Base-by-base conservation (phyloP, 2,797 vertebrate genomes). In the Myotis planiceps region DNA sequence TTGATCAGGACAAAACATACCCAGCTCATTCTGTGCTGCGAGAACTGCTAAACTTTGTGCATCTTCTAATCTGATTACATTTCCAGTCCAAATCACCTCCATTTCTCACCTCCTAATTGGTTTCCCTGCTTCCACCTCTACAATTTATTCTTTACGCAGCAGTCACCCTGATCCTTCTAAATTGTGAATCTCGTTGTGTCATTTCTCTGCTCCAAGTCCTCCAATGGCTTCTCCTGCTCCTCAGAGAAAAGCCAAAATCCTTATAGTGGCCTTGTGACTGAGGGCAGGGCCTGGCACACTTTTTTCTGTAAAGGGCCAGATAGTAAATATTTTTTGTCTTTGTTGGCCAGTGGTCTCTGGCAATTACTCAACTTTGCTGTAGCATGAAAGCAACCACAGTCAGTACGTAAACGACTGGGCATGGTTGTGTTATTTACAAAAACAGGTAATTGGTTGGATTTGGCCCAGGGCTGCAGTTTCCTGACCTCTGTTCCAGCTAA, bases 61-160 rank as follows among this genome's bases (percentile, higher is more conserved):
- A 13, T 78, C 69, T 95, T 74, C 72, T 85, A 74, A 95, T 93
- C 80, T 63, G 91, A 90, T 90, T 84, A 32, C 21, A 84, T 92
- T 90, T 79, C 84, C 58, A 92, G 72, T 32, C 18, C 39, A 81
- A 82, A 45, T 66, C 39, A 18, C 76, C 76, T 90, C 53, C 76
- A 75, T 79, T 82, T 94, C 90, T 93, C 72, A 81, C 72, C 72
- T 95, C 63, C 76, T 94, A 90, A 66, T 63, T 92, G 88, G 79
- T 90, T 95, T 90, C 21, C 65, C 68, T 88, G 76, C 72, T 88
- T 72, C 81, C 3, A 21, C 37, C 78, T 60, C 16, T 82, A 39
- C 51, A 69, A 5, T 82, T 63, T 80, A 45, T 27, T 58, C 83
- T 93, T 75, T 58, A 29, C 58, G 60, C 72, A 45, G 92, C 51